These are phyloP conservation scores for Dugesia japonica DNA, from an alignment of 2,888 invertebrate species.

Conservation along the genomic window DNA sequence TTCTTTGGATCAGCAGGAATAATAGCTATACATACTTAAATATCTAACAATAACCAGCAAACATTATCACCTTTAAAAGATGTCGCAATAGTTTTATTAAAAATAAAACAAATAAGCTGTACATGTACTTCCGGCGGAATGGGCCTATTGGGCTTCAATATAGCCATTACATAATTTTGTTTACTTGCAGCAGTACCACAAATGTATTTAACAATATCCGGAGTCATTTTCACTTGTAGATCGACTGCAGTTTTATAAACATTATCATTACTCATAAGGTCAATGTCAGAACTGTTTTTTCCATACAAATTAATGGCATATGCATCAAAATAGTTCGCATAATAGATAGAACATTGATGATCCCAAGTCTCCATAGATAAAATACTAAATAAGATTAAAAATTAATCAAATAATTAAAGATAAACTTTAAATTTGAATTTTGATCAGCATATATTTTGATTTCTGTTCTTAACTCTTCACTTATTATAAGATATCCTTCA, in stretches of 20 bases:
- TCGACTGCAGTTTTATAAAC: background rate
- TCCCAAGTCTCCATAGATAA: background rate
- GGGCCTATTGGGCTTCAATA: background rate
- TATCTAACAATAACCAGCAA: no score
- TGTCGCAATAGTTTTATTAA: background rate
- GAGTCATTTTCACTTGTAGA: background rate
- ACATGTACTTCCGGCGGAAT: background rate
- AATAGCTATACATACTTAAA: background rate
- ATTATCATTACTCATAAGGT: background rate
- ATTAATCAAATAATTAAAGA: background rate
- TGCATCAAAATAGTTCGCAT: background rate
- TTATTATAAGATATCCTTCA: background rate
- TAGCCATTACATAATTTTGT: background rate
- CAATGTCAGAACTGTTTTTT: background rate
- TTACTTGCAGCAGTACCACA: background rate
- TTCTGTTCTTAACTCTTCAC: background rate
- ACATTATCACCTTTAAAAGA: background rate
- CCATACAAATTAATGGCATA: background rate
- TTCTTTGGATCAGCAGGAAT: slow-evolving; percentile 8
- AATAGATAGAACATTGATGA: background rate
- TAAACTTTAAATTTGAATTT: background rate
- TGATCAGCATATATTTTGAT: background rate
- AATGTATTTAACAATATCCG: background rate
- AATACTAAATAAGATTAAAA: background rate
- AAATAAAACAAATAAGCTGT: background rate